phyloP scores from a whole-genome alignment of 1,140 invertebrate genomes.

The Saccostrea glomerata region DNA sequence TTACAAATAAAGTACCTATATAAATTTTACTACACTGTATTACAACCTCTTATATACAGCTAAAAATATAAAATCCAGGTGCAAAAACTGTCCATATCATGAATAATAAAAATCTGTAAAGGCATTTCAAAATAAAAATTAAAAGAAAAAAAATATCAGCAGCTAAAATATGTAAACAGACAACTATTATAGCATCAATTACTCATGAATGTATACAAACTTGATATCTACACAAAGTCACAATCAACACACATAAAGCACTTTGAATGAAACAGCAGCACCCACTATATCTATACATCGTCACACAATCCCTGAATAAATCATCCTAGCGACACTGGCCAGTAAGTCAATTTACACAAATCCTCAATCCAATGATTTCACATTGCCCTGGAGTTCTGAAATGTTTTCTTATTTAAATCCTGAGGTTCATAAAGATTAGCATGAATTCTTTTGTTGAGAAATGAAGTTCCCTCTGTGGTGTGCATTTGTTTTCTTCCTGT shows the following conservation, averaged over 20 bases:
- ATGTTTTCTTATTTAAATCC: background rate
- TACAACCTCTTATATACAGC: slow-evolving; percentile 18
- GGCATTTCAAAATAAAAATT: slow-evolving; percentile 3
- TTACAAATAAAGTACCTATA: background rate
- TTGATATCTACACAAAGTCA: background rate
- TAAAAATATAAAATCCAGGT: background rate
- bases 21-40: background rate
- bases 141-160: background rate
- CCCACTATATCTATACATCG: slow-evolving; percentile 5
- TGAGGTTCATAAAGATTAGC: slow-evolving; percentile 5
- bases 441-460: background rate
- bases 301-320: slow-evolving; percentile 33
- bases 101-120: slow-evolving; percentile 11
- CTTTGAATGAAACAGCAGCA: slow-evolving; percentile 32
- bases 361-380: slow-evolving; percentile 12
- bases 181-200: background rate
- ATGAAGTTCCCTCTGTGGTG: background rate
- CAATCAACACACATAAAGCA: background rate
- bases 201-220: background rate
- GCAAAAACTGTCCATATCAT: background rate
- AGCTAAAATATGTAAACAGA: slow-evolving; percentile 6
- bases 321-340: slow-evolving; percentile 25
- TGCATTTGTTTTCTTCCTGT: background rate
- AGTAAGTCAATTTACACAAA: background rate
- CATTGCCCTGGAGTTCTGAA: slow-evolving; percentile 1